Evolutionary conservation across 2,113 vertebrate genomes (phyloP).

Genomic region (Phaethon lepturus): DNA sequence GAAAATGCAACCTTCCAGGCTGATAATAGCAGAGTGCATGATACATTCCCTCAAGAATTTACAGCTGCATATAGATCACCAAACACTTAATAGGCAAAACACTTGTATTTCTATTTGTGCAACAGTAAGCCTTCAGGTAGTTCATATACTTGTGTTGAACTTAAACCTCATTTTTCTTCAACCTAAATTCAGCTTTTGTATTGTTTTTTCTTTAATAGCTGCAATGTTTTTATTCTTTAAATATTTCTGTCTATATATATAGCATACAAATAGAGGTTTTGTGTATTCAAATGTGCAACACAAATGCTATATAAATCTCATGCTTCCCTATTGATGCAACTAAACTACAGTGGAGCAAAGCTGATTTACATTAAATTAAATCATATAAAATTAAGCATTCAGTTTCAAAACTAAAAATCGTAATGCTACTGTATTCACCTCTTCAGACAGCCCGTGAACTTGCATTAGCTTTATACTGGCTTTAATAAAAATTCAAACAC

Average conservation of each 20-base stretch:
- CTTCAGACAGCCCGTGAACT: neutral
- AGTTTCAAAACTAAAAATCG: neutral
- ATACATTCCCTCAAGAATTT: neutral
- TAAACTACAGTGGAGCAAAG: neutral
- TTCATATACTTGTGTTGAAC: neutral
- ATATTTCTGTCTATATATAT: neutral
- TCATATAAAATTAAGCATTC: neutral
- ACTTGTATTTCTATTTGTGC: neutral
- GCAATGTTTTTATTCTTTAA: neutral
- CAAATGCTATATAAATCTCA: neutral
- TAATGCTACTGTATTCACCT: neutral
- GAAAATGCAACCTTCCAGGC: neutral
- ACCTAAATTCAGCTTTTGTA: neutral
- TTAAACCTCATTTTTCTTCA: neutral
- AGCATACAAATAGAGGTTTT: neutral
- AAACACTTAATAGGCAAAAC: neutral
- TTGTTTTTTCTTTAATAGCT: neutral
- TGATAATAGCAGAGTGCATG: neutral
- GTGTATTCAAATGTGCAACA: neutral
- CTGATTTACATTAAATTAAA: neutral
- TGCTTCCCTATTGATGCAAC: neutral
- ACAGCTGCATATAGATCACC: neutral
- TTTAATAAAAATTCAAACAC: neutral
- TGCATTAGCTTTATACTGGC: neutral
- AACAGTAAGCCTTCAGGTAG: neutral